These are phyloP conservation scores for Sclerodermus sp. DNA, from an alignment of 2,888 invertebrate species.

Conservation along the genomic window DNA sequence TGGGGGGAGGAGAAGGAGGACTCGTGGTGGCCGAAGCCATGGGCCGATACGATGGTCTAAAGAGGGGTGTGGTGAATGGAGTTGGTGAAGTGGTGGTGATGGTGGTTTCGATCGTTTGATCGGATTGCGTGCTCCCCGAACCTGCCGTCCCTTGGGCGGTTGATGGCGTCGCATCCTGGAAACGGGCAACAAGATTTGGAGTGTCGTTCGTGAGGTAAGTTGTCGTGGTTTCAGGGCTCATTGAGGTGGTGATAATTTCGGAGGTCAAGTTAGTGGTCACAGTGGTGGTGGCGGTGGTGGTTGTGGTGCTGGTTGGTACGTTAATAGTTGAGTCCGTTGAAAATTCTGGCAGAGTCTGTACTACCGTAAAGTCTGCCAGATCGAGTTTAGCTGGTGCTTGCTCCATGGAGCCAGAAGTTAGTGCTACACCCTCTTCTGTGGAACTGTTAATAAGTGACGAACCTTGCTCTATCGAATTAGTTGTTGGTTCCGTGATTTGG, in stretches of 20 bases:
- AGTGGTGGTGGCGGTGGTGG: no score
- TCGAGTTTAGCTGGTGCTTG: slow-evolving; percentile 6
- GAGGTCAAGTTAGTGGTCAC: slow-evolving; percentile 5
- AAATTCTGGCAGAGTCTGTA: no score
- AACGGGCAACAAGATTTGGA: slow-evolving; percentile 53
- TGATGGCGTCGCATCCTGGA: slow-evolving; percentile 53
- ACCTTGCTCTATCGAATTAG: not conserved
- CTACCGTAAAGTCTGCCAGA: no score
- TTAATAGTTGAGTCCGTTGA: slow-evolving; percentile 28
- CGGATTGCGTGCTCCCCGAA: slow-evolving; percentile 37
- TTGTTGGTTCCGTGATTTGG: slow-evolving; percentile 12
- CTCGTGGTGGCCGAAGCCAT: no score
- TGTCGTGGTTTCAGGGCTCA: slow-evolving; percentile 6
- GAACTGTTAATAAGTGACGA: slow-evolving; percentile 5
- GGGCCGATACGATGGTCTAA: slow-evolving; percentile 7
- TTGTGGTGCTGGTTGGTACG: slow-evolving; percentile 21
- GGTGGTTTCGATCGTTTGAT: slow-evolving; percentile 25
- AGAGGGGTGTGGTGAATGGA: slow-evolving; percentile 12
- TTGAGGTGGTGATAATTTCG: slow-evolving; percentile 1
- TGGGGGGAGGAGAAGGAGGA: no score
- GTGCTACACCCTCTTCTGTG: slow-evolving; percentile 6
- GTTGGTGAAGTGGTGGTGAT: slow-evolving; percentile 15
- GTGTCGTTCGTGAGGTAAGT: slow-evolving; percentile 34
- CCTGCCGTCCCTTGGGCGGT: slow-evolving; percentile 57
- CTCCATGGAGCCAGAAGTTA: slow-evolving; percentile 5